Base-by-base conservation (phyloP, 2,797 vertebrate species). In the Schizopygopsis malacanthus region DNA sequence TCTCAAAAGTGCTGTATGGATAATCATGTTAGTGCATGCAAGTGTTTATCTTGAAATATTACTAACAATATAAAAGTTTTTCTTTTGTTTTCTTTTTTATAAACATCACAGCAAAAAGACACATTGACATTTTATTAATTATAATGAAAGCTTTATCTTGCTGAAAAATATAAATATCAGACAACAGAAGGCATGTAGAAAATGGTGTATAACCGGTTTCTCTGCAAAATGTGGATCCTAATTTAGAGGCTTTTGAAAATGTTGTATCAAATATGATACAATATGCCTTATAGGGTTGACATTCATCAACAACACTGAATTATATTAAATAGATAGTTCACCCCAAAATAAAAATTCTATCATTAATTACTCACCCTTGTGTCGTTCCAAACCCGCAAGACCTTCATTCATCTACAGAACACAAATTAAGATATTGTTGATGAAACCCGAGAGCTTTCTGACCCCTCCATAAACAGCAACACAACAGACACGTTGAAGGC, bases 21-120 rank as follows among this genome's bases (percentile, higher is more conserved):
- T 73, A 50, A 73, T 73, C 13, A 47, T 50, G 15, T 33, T 4
- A 25, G n/a, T 33, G n/a, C 13, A 50, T 50, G 47, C 47, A 50
- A 16, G 47, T 47, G 43, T 50, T 73, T 16, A 50, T 28, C 71
- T 75, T 33, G 72, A 75, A 52, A 72, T 11, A 72, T 72, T 72
- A 33, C 8, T 65, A 6, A 16, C 6, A 33, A 65, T 65, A 33
- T 65, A 33, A 33, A 65, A 7, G 63, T 65, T 65, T 16, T 33
- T 65, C 4, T 63, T 54, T 2, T 20, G 6, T 20, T 25, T 13
- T 33, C 33, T 33, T 12, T 25, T 61, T 4, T 61, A 12, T 6
- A 6, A 61, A 28, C 22, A 63, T 22, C 22, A 11, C 56, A 59
- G 7, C 56, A 61, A n/a, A 59, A 22, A 1, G 10, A 25, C 22